A percentile compares a stretch with the other conserved stretches of the same genome.
Conservation (phyloP, 2,797 vertebrate genomes). For the Heterohyrax brucei region DNA sequence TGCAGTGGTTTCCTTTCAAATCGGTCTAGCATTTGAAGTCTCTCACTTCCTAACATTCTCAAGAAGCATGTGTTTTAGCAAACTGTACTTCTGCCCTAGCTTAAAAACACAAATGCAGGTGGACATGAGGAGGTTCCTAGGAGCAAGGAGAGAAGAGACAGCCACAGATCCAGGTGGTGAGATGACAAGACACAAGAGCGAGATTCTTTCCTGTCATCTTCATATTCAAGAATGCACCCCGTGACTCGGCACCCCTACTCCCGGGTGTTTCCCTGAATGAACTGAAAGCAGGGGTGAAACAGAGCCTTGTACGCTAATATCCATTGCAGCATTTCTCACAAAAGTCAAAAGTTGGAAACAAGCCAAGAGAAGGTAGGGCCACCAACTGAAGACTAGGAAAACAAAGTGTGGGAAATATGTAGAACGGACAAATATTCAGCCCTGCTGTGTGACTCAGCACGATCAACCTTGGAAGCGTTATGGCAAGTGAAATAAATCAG, state of each 20-base stretch:
- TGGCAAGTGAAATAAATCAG: no score
- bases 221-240: not conserved
- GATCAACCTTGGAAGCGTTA: no score
- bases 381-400: not conserved
- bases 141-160: not conserved
- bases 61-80: not conserved
- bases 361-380: not conserved
- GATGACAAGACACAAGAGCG: not conserved
- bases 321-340: not conserved
- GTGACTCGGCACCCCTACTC: not conserved
- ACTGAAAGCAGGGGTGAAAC: not conserved
- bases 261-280: not conserved
- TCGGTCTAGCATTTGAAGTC: not conserved
- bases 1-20: slow-evolving; percentile 36
- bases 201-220: not conserved
- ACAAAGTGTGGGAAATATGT: not conserved
- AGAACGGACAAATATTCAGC: no score
- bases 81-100: not conserved
- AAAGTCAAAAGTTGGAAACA: not conserved
- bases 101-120: not conserved
- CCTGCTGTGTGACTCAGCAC: no score
- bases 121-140: not conserved
- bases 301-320: not conserved
- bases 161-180: not conserved
- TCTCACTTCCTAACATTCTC: not conserved